These are phyloP conservation scores for Nasonia longicornis DNA, from an alignment of 1,140 invertebrate genomes.

Conservation along the genomic window DNA sequence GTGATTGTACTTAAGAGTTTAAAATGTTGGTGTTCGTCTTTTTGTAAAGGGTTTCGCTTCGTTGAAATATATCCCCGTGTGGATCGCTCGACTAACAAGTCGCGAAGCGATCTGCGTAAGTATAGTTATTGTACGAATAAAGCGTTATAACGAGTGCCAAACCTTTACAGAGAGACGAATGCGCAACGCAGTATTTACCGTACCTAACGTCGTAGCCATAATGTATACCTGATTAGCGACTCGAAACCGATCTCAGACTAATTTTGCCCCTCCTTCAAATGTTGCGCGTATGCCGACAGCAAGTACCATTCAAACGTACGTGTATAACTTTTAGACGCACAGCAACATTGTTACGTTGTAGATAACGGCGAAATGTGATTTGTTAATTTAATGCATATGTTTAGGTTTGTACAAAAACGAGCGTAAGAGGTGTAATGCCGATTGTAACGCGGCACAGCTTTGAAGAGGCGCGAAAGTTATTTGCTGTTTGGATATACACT, in stretches of 20 bases:
- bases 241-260: constrained; percentile 53
- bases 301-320: constrained; percentile 49
- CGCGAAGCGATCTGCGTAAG: neutral
- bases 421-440: neutral
- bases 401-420: neutral
- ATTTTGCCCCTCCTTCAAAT: neutral
- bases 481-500: neutral
- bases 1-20: constrained; percentile 66
- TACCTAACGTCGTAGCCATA: constrained; percentile 57
- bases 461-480: neutral
- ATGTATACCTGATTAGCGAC: constrained; percentile 58
- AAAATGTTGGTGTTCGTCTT: constrained; percentile 53
- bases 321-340: neutral
- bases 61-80: neutral
- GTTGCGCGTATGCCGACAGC: constrained; percentile 39
- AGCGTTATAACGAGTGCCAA: neutral
- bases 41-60: constrained; percentile 46
- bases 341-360: neutral
- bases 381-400: neutral
- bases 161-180: constrained; percentile 58
- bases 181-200: constrained; percentile 63
- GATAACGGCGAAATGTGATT: neutral
- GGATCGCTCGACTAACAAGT: neutral
- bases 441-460: neutral
- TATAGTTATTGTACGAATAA: constrained; percentile 6